phyloP scores from a whole-genome alignment of 1,140 invertebrate species.

The Drosophila biarmipes region DNA sequence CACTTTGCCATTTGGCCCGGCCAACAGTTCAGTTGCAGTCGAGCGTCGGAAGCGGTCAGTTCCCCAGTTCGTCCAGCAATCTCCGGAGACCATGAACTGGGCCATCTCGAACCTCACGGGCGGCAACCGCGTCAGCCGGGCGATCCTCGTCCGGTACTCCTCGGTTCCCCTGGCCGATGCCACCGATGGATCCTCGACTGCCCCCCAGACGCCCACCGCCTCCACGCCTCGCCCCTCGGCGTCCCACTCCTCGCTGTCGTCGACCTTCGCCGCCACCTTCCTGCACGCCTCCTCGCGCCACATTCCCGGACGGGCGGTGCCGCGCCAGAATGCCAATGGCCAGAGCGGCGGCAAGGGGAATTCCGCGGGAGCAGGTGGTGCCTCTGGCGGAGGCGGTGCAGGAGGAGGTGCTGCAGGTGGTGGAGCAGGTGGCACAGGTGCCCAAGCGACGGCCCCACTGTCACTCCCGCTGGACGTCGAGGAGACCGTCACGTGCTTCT shows the following conservation, averaged over 20 bases:
- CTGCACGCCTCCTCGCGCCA: constrained; percentile 68
- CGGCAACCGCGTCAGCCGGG: constrained; percentile 82
- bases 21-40: constrained; percentile 60
- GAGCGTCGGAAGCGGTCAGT: constrained; percentile 44
- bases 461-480: constrained; percentile 88
- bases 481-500: constrained; percentile 90
- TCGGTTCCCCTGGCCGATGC: constrained; percentile 73
- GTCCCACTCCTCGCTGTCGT: constrained; percentile 85
- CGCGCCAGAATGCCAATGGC: constrained; percentile 51
- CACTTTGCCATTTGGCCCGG: background rate
- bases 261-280: constrained; percentile 85
- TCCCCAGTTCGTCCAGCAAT: constrained; percentile 17
- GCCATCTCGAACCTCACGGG: constrained; percentile 83
- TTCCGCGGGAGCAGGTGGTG: constrained; percentile 18
- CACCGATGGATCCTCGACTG: constrained; percentile 64
- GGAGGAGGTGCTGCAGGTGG: background rate
- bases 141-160: constrained; percentile 82
- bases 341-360: constrained; percentile 29
- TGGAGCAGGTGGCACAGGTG: constrained; percentile 13
- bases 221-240: constrained; percentile 58
- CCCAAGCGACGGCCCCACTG: constrained; percentile 57
- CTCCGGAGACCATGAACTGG: constrained; percentile 75
- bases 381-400: background rate
- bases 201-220: constrained; percentile 80
- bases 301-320: constrained; percentile 75